Evolutionary conservation across 2,113 vertebrate genomes (phyloP).

Genomic region (Micronisus gabar): DNA sequence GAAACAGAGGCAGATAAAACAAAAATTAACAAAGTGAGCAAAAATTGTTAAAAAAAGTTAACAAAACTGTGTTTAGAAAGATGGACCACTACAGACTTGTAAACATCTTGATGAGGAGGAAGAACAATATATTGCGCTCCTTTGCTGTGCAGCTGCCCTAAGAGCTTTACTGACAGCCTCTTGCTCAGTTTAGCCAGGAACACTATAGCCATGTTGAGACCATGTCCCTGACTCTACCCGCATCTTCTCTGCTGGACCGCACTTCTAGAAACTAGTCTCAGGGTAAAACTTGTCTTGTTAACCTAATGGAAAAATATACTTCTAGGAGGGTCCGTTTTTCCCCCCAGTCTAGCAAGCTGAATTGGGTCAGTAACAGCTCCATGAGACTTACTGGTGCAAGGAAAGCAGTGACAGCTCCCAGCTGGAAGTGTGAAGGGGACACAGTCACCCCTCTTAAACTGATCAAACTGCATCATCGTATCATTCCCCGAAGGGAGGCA

Average conservation of each 20-base stretch:
- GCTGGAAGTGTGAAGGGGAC: background rate
- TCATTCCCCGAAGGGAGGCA: background rate
- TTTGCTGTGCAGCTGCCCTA: background rate
- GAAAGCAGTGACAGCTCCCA: background rate
- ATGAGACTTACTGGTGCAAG: background rate
- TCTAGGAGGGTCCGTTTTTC: background rate
- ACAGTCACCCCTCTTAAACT: background rate
- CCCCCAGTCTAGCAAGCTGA: background rate
- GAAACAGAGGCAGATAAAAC: background rate
- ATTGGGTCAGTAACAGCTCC: background rate
- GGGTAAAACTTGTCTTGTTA: background rate
- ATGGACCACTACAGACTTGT: background rate
- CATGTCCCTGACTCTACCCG: background rate
- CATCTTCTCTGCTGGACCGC: background rate
- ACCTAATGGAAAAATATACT: background rate
- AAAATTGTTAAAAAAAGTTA: background rate
- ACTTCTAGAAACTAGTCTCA: background rate
- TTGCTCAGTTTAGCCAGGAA: background rate
- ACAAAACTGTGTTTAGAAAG: background rate
- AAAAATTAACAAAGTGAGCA: background rate
- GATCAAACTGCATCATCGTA: background rate
- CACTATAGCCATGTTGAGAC: fast-evolving
- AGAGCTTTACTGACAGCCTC: background rate
- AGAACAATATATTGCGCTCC: background rate
- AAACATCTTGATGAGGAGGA: background rate